Conservation (phyloP, 1,140 invertebrate species). For the Trichonephila inaurata region DNA sequence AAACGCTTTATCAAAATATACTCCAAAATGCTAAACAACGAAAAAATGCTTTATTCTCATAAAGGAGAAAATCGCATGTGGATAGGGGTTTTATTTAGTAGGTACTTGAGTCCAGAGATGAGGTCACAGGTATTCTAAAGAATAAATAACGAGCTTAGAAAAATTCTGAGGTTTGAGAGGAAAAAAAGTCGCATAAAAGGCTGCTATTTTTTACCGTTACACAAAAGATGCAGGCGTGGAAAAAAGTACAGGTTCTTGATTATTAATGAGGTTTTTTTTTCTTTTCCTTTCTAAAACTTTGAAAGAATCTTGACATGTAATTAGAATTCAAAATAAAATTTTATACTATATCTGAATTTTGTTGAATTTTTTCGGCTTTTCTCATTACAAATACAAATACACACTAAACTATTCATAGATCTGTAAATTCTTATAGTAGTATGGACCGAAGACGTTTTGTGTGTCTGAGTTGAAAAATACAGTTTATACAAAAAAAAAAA, state of each 20-base stretch:
- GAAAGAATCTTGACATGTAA: slow-evolving; percentile 17
- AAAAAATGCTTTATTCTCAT: slow-evolving; percentile 40
- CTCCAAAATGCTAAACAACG: slow-evolving; percentile 24
- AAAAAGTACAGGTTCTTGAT: slow-evolving; percentile 24
- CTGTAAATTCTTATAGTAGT: too few species aligned
- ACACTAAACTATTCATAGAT: too few species aligned
- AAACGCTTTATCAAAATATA: slow-evolving; percentile 38
- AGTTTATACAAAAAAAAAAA: too few species aligned
- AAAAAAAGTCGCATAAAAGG: neutral
- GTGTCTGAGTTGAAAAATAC: too few species aligned
- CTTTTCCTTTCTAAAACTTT: neutral
- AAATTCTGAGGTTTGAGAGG: slow-evolving; percentile 45
- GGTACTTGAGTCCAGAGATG: slow-evolving; percentile 37
- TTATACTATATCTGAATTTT: neutral
- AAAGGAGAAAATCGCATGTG: neutral
- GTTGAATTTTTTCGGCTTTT: neutral
- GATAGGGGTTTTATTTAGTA: slow-evolving; percentile 31
- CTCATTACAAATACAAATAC: too few species aligned
- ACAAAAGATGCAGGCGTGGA: neutral
- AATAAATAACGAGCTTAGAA: slow-evolving; percentile 60
- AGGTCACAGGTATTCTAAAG: slow-evolving; percentile 62
- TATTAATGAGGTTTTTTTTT: slow-evolving; percentile 14
- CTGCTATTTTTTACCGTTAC: slow-evolving; percentile 30
- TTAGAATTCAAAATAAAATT: slow-evolving; percentile 34
- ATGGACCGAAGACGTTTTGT: too few species aligned